Percentiles rank a stretch among this genome's conserved stretches.
Evolutionary conservation across 2,113 vertebrate genomes (phyloP).

Genomic region (sheep (Ovis aries)): DNA sequence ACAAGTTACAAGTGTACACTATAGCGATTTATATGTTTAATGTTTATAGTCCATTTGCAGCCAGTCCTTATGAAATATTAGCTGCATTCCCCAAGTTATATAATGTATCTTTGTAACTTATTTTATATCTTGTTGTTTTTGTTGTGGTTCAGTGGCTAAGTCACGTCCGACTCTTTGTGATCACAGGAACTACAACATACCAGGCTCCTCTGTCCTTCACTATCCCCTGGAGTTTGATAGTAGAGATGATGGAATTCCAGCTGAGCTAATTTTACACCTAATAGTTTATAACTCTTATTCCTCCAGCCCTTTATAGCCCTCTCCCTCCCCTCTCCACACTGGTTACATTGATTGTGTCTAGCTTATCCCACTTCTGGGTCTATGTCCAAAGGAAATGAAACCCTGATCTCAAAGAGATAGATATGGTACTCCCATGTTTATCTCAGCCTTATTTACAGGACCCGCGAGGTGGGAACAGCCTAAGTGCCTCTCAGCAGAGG

Average conservation of each 20-base stretch:
- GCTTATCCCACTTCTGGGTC: not conserved
- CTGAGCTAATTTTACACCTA: not conserved
- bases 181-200: not conserved
- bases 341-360: not conserved
- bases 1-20: not conserved
- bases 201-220: not conserved
- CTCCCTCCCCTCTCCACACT: not conserved
- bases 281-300: not conserved
- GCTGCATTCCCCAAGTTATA: not conserved
- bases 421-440: not conserved
- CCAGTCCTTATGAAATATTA: not conserved
- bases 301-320: not conserved
- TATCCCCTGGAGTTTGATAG: not conserved
- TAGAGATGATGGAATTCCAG: not conserved
- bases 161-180: not conserved
- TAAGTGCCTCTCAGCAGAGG: not conserved
- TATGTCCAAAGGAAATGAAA: not conserved
- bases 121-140: not conserved
- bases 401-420: not conserved
- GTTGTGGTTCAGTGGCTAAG: not conserved
- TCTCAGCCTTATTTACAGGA: not conserved
- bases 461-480: not conserved
- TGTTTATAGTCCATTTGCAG: not conserved
- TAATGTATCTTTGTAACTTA: not conserved
- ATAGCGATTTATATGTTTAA: too few species aligned